Conservation (phyloP, 2,888 invertebrate genomes). For the Iselma pallidipennis region DNA sequence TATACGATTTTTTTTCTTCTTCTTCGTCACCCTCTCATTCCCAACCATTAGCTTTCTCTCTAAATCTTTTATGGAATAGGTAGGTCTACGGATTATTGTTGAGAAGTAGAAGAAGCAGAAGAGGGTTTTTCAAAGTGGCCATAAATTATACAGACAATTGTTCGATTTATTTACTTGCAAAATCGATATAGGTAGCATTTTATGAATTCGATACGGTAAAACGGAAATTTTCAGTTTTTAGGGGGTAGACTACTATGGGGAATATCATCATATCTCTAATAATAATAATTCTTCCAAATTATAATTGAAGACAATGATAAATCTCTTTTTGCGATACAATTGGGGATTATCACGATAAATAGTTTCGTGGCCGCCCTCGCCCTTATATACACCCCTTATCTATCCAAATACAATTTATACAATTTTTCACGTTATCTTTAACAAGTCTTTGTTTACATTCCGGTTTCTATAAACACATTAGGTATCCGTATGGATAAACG, state of each 20-base stretch:
- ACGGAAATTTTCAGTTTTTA: neutral
- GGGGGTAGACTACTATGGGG: no score
- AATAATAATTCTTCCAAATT: no score
- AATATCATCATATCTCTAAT: no score
- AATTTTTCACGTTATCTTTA: neutral
- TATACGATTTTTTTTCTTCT: no score
- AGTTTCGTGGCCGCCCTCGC: no score
- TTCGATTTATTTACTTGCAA: neutral
- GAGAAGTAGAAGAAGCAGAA: neutral
- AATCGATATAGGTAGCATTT: neutral
- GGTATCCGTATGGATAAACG: neutral
- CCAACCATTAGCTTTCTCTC: neutral
- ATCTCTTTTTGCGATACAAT: no score
- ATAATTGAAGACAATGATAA: no score
- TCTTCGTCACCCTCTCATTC: neutral
- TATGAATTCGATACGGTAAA: no score
- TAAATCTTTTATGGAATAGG: neutral
- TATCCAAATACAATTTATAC: neutral
- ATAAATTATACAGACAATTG: neutral
- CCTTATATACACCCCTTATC: neutral
- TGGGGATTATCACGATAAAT: no score
- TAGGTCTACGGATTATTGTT: neutral
- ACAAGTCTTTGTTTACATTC: constrained; percentile 2
- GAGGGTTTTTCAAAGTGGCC: neutral
- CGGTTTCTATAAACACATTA: neutral